Percentiles rank a stretch among this genome's conserved stretches.
phyloP scores from a whole-genome alignment of 2,888 invertebrate genomes.

The Omphaloscelis lunosa region DNA sequence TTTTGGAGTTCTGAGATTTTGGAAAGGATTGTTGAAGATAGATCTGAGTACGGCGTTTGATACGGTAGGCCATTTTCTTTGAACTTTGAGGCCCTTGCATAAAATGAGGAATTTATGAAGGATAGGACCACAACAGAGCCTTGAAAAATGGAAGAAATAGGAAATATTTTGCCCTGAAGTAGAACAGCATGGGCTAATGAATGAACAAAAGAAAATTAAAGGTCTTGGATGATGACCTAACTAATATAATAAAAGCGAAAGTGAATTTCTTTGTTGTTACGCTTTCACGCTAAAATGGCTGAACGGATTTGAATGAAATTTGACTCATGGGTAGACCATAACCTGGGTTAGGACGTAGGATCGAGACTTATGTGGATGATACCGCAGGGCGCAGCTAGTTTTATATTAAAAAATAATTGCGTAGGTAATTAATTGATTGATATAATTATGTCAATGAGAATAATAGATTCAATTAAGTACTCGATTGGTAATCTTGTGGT shows the following conservation, averaged over 20 bases:
- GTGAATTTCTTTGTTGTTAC: too few relatives aligned
- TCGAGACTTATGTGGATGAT: too few relatives aligned
- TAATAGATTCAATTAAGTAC: neutral
- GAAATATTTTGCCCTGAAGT: neutral
- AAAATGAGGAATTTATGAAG: neutral
- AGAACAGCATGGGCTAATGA: neutral
- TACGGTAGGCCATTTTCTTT: neutral
- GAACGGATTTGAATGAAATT: too few relatives aligned
- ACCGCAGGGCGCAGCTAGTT: too few relatives aligned
- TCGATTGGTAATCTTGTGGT: neutral
- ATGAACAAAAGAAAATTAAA: neutral
- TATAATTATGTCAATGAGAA: neutral
- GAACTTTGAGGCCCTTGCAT: neutral
- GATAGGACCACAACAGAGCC: too few relatives aligned
- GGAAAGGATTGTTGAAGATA: neutral
- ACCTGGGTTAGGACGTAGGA: too few relatives aligned
- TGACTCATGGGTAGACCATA: too few relatives aligned
- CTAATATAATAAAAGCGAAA: too few relatives aligned
- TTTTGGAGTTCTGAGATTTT: neutral
- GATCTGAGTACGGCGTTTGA: constrained; percentile 36
- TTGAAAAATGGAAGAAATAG: neutral
- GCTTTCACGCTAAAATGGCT: too few relatives aligned
- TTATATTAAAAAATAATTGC: neutral
- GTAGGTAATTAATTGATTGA: neutral
- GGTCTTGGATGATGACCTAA: too few relatives aligned